Conservation (phyloP, 2,888 invertebrate species). For the Lasioglossum lativentre region DNA sequence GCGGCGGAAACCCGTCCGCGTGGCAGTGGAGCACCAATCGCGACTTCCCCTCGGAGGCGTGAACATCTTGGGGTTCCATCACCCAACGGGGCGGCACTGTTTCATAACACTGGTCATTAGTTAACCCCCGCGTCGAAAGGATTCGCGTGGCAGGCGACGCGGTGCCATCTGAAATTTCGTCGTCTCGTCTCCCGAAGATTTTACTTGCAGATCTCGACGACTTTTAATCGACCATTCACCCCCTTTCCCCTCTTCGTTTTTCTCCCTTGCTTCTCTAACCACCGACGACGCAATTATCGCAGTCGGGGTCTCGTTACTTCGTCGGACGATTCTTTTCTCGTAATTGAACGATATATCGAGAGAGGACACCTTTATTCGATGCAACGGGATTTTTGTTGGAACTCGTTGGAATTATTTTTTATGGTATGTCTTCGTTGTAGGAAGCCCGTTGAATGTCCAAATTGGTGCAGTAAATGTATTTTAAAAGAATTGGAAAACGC, state of each 20-base stretch:
- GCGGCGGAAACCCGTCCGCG: constrained; percentile 96
- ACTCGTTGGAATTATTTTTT: background rate
- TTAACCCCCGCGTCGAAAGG: constrained; percentile 2
- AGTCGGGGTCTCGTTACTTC: constrained; percentile 34
- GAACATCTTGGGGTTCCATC: constrained; percentile 93
- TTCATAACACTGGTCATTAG: constrained; percentile 58
- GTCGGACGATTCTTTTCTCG: background rate
- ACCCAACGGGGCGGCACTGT: constrained; percentile 96
- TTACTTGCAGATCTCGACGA: constrained; percentile 53
- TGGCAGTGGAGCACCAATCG: constrained; percentile 91
- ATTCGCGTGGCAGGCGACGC: constrained; percentile 38
- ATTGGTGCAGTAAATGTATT: too few relatives aligned
- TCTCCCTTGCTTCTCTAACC: background rate
- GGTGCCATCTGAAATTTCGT: constrained; percentile 50
- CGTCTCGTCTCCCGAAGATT: constrained; percentile 32
- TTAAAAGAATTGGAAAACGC: too few relatives aligned
- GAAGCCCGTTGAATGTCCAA: too few relatives aligned
- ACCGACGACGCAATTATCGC: constrained; percentile 40
- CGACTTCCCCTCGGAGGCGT: constrained; percentile 83
- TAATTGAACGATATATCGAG: constrained; percentile 17
- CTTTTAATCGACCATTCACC: constrained; percentile 37
- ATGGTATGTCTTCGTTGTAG: too few relatives aligned
- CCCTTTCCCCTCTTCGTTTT: too few relatives aligned
- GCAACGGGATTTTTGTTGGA: too few relatives aligned
- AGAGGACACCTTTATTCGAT: background rate